A percentile compares a stretch with the other conserved stretches of the same genome.
These are phyloP conservation scores for Neodon shergylaensis DNA, from an alignment of 2,113 vertebrate species.

Conservation along the genomic window DNA sequence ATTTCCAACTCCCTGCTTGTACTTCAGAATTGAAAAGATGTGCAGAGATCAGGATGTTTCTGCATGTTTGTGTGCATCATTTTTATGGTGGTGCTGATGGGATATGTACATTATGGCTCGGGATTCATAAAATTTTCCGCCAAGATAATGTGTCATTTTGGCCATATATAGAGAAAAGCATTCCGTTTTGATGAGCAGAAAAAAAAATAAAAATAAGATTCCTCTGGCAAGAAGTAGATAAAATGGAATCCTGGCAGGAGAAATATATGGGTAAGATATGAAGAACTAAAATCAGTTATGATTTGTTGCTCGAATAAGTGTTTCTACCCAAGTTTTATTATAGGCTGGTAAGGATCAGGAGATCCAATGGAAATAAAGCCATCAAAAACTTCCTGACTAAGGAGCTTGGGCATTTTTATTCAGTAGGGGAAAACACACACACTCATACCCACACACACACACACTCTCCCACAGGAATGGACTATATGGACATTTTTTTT, in stretches of 20 bases:
- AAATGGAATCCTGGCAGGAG: not conserved
- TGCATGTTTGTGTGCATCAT: not conserved
- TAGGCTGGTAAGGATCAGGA: not conserved
- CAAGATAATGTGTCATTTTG: slow-evolving; percentile 18
- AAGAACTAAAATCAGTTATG: not conserved
- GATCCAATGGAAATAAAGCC: not conserved
- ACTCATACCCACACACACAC: not conserved
- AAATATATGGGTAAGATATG: not conserved
- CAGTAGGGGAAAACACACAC: not conserved
- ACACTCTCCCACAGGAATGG: not conserved
- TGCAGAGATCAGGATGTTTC: not conserved
- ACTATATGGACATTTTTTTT: not conserved
- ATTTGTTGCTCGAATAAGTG: not conserved
- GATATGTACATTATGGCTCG: not conserved
- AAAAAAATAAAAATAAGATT: slow-evolving; percentile 26
- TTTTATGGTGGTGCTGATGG: not conserved
- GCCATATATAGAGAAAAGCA: not conserved
- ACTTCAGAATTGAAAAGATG: not conserved
- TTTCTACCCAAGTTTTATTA: not conserved
- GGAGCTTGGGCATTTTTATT: not conserved
- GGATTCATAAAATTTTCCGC: not conserved
- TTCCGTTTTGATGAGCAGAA: not conserved
- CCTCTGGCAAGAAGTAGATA: not conserved
- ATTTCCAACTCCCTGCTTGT: not conserved
- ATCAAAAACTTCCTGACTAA: not conserved